These are phyloP conservation scores for Porites cylindrica DNA, from an alignment of 92 coral and sea anemone genomes.

Conservation along the genomic window DNA sequence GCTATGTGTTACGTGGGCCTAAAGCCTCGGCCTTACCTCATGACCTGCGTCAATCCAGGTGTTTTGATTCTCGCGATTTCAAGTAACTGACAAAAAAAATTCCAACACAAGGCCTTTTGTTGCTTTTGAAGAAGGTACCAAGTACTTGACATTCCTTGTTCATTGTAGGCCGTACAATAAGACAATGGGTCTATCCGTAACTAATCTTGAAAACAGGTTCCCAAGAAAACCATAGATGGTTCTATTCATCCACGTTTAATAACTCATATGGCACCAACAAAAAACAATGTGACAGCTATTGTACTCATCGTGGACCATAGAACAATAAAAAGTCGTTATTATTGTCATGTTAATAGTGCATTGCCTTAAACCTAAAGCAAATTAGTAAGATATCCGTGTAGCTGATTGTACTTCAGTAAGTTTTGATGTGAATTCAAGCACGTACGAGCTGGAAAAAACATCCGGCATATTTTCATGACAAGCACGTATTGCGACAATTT, in stretches of 20 bases:
- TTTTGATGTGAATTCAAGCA: not conserved
- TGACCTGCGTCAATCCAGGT: not conserved
- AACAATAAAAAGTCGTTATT: slow-evolving; percentile 9
- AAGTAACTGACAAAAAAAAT: slow-evolving; percentile 26
- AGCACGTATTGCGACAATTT: not conserved
- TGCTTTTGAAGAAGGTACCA: not conserved
- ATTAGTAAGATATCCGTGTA: slow-evolving; percentile 26
- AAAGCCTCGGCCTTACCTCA: not conserved
- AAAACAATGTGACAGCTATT: slow-evolving; percentile 11
- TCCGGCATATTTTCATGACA: not conserved
- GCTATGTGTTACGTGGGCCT: no score
- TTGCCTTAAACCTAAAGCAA: slow-evolving; percentile 12
- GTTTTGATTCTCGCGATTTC: slow-evolving; percentile 12
- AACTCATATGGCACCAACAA: slow-evolving; percentile 25
- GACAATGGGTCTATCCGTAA: slow-evolving; percentile 23
- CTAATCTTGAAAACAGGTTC: slow-evolving; percentile 28
- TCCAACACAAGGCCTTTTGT: slow-evolving; percentile 38
- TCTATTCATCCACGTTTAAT: slow-evolving; percentile 14
- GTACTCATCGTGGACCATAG: slow-evolving; percentile 8
- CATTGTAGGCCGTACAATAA: not conserved
- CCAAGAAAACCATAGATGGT: slow-evolving; percentile 5
- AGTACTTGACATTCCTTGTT: slow-evolving; percentile 31
- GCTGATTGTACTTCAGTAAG: not conserved
- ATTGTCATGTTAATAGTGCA: slow-evolving; percentile 48
- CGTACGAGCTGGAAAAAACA: not conserved